Base-by-base conservation (phyloP, 2,888 invertebrate species). In the Amphipoea lucens region DNA sequence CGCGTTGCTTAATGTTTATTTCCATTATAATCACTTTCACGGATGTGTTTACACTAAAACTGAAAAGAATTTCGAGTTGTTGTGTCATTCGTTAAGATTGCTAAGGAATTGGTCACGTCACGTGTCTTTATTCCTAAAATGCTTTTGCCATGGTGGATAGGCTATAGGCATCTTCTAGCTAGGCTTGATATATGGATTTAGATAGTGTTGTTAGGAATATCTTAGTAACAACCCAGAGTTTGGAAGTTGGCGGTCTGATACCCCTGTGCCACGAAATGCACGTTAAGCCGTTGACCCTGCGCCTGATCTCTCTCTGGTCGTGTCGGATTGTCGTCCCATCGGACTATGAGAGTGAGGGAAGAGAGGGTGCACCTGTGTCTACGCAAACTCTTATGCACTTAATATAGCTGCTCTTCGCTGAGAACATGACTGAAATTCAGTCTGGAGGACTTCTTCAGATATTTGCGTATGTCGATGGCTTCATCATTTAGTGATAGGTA, bases 1-100 rank as follows among this genome's bases (percentile, higher is more conserved):
- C 68, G 71, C 74, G 23, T 74, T 79, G 45, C 51, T 63, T 85
- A 3, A 62, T 74, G 67, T 76, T 78, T 66, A 71, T 79, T 71
- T 67, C 29, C 45, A 72, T 85, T 68, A 69, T 72, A 83, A 83
- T 72, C 57, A 63, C 48, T 51, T 71, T 72, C 36, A 51, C 73
- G n/a, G 20, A 23, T 4, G 29, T 72, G 23, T 66, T 80, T 57
- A 57, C n/a, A 45, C 4, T 72, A 40, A 65, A 73, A 69, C n/a
- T 40, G 42, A 11, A n/a, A 63, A 29, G 42, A 63, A 40, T 54
- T 84, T 68, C 12, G 45, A 14, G 7, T 68, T 60, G 45, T 51
- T 51, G 51, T 51, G 51, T 79, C 51, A 63, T 81, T 74, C 51
- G 75, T 69, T 69, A 68, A 45, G 17, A 9, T 12, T 51, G 23